Evolutionary conservation across 2,797 vertebrate species (phyloP), one percentile per base, ranked within the genome.

Genomic region (Poeciliopsis turneri): DNA sequence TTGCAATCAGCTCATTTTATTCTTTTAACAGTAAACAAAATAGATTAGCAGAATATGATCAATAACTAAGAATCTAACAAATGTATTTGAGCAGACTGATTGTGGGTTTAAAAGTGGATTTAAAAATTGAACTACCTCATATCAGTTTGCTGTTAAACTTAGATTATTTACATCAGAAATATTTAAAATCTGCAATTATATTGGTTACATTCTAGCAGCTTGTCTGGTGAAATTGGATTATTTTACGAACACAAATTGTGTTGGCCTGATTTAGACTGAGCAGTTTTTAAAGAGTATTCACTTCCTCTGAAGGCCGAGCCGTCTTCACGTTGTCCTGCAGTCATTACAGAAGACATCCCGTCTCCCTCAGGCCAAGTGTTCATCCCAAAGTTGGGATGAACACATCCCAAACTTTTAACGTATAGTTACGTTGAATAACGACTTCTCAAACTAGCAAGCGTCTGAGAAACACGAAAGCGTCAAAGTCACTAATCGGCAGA

Each of bases 251-350:
- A 3, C 64, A 41, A 43, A 43, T 13, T 69, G 39, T 0, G 4
- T 69, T 69, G 11, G 9, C 11, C 12, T 69, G 4, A 43, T 45
- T 43, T 43, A 25, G 39, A 25, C 41, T 43, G 20, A 68, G 5
- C 23, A 43, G 18, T 25, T 39, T 12, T 41, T 68, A 68, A 20
- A 39, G 64, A 11, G 9, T 68, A 90, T 88, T 93, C 83, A 90
- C 92, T 95, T 95, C 94, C 94, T 94, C 80, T 85, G 82, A 85
- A 92, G 90, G 87, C 87, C 87, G 53, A 90, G 87, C 89, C 23
- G 89, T 91, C 93, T 94, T 95, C 95, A 94, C 94, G 94, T 90
- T 91, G 88, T 93, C 93, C 90, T 90, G 82, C 86, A 86, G 84
- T 84, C 75, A 83, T 90, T 87, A 88, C 91, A 91, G 86, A 92